A percentile compares a stretch with the other conserved stretches of the same genome.
These are phyloP conservation scores for Uromys caudimaculatus DNA, from an alignment of 2,797 vertebrate genomes.

Conservation along the genomic window DNA sequence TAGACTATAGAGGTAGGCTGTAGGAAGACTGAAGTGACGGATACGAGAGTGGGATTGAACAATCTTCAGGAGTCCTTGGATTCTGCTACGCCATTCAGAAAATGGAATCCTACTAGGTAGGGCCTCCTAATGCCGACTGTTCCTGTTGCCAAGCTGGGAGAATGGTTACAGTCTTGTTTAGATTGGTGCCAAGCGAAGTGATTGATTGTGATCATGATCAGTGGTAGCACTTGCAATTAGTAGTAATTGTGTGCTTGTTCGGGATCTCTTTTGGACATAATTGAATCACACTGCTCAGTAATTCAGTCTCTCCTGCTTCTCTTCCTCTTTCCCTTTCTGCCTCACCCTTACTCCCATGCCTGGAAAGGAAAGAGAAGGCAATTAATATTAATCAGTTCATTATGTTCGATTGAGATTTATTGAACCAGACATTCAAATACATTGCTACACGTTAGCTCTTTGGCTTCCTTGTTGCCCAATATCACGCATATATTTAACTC, in stretches of 20 bases:
- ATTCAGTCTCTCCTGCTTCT: conserved; percentile 42
- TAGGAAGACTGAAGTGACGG: background rate
- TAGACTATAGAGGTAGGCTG: background rate
- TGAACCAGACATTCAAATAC: conserved; percentile 51
- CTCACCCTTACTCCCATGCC: conserved; percentile 10
- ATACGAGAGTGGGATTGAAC: background rate
- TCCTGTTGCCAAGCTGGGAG: background rate
- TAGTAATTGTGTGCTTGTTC: conserved; percentile 71
- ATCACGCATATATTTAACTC: conserved; percentile 27
- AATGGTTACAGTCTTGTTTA: conserved; percentile 60
- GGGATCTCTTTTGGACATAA: conserved; percentile 68
- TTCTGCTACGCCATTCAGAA: background rate
- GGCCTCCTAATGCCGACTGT: background rate
- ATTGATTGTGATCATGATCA: conserved; percentile 69
- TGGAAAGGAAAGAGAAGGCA: conserved; percentile 63
- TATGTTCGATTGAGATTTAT: conserved; percentile 76
- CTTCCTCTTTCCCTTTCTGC: background rate
- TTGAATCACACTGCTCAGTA: conserved; percentile 64
- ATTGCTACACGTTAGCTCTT: conserved; percentile 4
- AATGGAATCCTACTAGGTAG: background rate
- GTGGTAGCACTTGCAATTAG: conserved; percentile 69
- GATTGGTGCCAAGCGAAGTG: conserved; percentile 38
- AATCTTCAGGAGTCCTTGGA: background rate
- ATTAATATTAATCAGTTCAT: conserved; percentile 73
- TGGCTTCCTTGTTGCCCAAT: background rate